Evolutionary conservation across 2,113 vertebrate species (phyloP).

Genomic region (Telmatochromis sp.): DNA sequence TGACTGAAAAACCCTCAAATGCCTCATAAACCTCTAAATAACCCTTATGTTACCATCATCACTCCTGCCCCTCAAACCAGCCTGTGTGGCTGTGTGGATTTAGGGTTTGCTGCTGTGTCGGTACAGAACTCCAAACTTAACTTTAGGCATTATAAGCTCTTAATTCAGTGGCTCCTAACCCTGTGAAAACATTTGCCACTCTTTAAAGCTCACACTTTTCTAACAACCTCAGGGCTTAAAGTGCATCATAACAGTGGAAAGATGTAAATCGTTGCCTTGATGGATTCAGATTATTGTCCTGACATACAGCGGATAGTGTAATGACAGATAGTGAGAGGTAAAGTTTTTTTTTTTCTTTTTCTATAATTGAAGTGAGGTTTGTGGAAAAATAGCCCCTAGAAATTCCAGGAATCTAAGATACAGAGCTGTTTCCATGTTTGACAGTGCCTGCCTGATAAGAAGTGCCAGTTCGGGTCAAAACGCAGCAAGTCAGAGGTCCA

Average conservation of each 20-base stretch:
- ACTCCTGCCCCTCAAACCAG: not conserved
- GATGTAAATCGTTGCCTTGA: not conserved
- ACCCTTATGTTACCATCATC: not conserved
- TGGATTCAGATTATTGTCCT: not conserved
- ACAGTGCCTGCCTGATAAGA: not conserved
- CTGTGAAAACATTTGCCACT: not conserved
- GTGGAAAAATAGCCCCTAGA: constrained; percentile 2
- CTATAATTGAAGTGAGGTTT: not conserved
- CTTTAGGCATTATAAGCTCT: not conserved
- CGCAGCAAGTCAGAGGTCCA: not conserved
- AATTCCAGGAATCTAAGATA: constrained; percentile 22
- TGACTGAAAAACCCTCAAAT: constrained; percentile 29
- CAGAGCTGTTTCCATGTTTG: not conserved
- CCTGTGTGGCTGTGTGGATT: not conserved
- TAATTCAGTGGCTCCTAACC: not conserved
- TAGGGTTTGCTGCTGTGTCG: not conserved
- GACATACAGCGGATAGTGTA: not conserved
- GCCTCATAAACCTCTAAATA: constrained; percentile 35
- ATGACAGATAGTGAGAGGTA: not conserved
- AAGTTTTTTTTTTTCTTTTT: not conserved
- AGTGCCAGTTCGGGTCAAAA: not conserved
- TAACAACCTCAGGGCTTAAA: not conserved
- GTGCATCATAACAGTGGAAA: not conserved
- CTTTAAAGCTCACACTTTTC: not conserved
- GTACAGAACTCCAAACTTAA: not conserved